These are phyloP conservation scores for Desmophyllum pertusum DNA, from an alignment of 92 coral and sea anemone species.

Conservation along the genomic window DNA sequence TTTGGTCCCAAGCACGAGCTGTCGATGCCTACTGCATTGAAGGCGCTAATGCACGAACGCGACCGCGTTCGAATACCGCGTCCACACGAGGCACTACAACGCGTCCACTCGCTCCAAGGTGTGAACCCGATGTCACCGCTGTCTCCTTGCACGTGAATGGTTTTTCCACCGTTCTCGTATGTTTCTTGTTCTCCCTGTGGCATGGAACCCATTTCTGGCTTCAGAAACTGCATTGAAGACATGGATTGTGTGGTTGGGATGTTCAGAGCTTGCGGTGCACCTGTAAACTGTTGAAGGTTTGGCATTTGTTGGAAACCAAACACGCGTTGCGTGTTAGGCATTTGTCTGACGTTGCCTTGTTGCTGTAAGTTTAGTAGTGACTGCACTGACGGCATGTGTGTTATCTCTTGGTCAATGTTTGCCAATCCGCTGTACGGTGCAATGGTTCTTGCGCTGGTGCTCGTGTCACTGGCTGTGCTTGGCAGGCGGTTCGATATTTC, in stretches of 20 bases:
- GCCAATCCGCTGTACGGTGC: constrained; percentile 12
- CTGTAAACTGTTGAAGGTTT: constrained; percentile 1
- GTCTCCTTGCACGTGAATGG: constrained; percentile 21
- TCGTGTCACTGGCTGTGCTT: not conserved
- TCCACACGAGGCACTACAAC: constrained; percentile 71
- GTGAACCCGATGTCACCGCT: constrained; percentile 45
- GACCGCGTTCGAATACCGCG: constrained; percentile 61
- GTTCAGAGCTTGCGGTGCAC: not conserved
- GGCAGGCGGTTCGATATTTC: constrained; percentile 16
- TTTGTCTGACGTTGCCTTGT: not conserved
- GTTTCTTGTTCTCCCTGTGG: constrained; percentile 6
- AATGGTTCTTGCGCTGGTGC: constrained; percentile 1
- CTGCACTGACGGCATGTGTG: not conserved
- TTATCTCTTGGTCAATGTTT: not conserved
- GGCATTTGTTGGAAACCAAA: constrained; percentile 20
- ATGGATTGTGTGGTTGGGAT: not conserved
- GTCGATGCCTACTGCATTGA: constrained; percentile 6
- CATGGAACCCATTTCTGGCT: constrained; percentile 1
- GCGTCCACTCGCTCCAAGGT: constrained; percentile 73
- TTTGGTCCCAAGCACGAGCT: constrained; percentile 45
- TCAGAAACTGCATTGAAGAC: constrained; percentile 14
- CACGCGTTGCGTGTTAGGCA: not conserved
- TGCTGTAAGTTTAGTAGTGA: constrained; percentile 20
- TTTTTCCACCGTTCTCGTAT: constrained; percentile 33
- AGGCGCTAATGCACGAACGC: constrained; percentile 45